These are phyloP conservation scores for Drosophila yakuba DNA, from an alignment of 1,140 invertebrate species.

Conservation along the genomic window DNA sequence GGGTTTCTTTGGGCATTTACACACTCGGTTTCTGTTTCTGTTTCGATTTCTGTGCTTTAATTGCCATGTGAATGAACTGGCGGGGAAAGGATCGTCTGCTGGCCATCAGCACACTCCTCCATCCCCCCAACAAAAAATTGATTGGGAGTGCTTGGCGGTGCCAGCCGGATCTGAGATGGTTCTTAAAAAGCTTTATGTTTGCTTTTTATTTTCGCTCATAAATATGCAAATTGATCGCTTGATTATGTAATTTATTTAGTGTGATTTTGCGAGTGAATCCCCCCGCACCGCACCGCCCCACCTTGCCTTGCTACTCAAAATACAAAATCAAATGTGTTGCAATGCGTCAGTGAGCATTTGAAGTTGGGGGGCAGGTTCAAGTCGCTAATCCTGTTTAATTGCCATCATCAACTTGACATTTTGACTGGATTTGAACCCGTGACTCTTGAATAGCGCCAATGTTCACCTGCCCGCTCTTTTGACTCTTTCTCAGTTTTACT, in stretches of 20 bases:
- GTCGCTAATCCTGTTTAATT: conserved; percentile 56
- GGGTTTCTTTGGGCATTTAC: conserved; percentile 31
- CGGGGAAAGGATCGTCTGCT: conserved; percentile 56
- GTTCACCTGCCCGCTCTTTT: conserved; percentile 36
- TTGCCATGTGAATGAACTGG: conserved; percentile 78
- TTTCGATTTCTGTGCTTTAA: conserved; percentile 27
- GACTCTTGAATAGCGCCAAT: conserved; percentile 49
- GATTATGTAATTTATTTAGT: conserved; percentile 73
- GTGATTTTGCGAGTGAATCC: conserved; percentile 28
- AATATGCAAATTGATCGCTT: conserved; percentile 71
- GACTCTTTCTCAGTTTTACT: conserved; percentile 3
- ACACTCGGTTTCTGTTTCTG: conserved; percentile 17
- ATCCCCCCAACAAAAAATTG: no score
- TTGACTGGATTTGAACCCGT: conserved; percentile 45
- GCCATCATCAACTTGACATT: conserved; percentile 54
- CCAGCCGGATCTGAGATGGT: conserved; percentile 69
- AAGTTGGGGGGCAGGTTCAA: conserved; percentile 58
- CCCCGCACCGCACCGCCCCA: not conserved
- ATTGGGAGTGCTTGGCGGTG: conserved; percentile 62
- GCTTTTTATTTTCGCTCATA: conserved; percentile 76
- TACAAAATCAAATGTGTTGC: conserved; percentile 21
- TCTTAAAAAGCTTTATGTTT: conserved; percentile 61
- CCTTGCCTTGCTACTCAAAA: no score
- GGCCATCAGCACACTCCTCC: conserved; percentile 23
- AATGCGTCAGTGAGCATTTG: conserved; percentile 32